Base-by-base conservation (phyloP, 2,113 vertebrate species). In the Oryzias celebensis region DNA sequence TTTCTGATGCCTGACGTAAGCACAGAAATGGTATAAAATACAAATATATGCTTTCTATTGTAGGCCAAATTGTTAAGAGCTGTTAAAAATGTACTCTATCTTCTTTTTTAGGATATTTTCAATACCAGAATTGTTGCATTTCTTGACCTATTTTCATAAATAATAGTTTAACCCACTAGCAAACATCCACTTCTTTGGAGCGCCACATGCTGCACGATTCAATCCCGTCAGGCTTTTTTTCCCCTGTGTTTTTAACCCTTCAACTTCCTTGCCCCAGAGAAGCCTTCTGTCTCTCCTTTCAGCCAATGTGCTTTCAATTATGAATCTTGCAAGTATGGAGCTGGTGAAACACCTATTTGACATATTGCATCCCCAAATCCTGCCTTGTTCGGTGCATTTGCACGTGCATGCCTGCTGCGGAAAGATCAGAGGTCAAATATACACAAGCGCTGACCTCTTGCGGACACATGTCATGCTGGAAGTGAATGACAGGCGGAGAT, bases 251-350 rank as follows among this genome's bases (percentile, higher is more conserved):
- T 77, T 62, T 73, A 75, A 83, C 76, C 72, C 60, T 46, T 72
- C 59, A 70, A 79, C 22, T 67, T 68, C 60, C 60, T 57, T 43
- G 36, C 61, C 71, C 31, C 24, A 17, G 62, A 54, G 60, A 50
- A 61, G 71, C 54, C 49, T 63, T 66, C 66, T 50, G 43, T 67
- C 71, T 79, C 77, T 77, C 71, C 76, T 83, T 87, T 82, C 81
- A 80, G 54, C 28, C 87, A 94, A 93, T 93, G 84, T 96, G 95
- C 87, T 95, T 96, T 92, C 92, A 95, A 94, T 96, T 94, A 96
- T 72, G 87, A 91, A 91, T 90, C 87, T 90, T 86, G 91, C 86
- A 78, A 86, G 91, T 87, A 71, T 36, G 72, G 71, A 70, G 62
- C 64, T 1, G 50, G 65, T 23, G 60, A 71, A 66, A 73, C 47